Evolutionary conservation across 1,140 invertebrate genomes (phyloP).

Genomic region (Coenobita brevimanus): DNA sequence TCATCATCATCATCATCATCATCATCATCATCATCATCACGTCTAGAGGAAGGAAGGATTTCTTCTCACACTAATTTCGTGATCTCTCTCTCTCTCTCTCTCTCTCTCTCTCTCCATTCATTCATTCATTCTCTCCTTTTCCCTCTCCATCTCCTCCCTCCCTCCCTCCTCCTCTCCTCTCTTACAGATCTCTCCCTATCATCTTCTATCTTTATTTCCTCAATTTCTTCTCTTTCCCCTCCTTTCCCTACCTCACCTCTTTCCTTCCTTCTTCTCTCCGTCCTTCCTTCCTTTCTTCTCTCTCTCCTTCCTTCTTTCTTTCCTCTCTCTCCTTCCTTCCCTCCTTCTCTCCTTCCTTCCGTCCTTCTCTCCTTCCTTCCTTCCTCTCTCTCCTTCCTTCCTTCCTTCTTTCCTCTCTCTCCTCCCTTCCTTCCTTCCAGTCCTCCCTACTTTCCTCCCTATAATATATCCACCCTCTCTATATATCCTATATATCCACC

Average conservation of each 20-base stretch:
- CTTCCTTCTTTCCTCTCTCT: not conserved
- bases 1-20: too few relatives aligned
- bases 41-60: too few relatives aligned
- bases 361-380: not conserved
- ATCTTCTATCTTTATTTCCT: not conserved
- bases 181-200: too few relatives aligned
- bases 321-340: not conserved
- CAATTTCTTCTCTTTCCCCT: not conserved
- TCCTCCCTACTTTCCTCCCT: too few relatives aligned
- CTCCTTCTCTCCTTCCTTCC: not conserved
- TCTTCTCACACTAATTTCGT: too few relatives aligned
- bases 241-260: not conserved
- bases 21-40: too few relatives aligned
- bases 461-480: not conserved
- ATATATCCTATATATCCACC: not conserved
- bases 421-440: not conserved
- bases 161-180: too few relatives aligned
- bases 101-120: too few relatives aligned
- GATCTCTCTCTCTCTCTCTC: too few relatives aligned
- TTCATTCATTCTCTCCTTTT: too few relatives aligned
- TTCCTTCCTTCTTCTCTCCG: not conserved
- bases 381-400: not conserved
- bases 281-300: not conserved
- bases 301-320: not conserved
- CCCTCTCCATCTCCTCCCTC: too few relatives aligned